Conservation (phyloP, 2,888 invertebrate genomes). For the Plagodis pulveraria region DNA sequence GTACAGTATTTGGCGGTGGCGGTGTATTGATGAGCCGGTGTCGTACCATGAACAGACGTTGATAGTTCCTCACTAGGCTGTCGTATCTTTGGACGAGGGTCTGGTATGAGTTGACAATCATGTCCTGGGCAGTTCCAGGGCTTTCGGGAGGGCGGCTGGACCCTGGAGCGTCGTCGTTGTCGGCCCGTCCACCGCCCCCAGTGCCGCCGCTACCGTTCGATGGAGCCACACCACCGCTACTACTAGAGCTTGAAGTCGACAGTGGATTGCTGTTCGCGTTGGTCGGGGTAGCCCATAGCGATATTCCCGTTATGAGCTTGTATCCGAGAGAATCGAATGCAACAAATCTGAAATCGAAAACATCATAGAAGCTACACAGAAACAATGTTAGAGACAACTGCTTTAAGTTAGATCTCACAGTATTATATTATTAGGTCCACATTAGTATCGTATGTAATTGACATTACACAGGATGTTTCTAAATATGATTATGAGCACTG, state of each 20-base stretch:
- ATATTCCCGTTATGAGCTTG: conserved; percentile 93
- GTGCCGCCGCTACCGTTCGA: conserved; percentile 43
- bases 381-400: no score
- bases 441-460: no score
- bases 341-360: conserved; percentile 87
- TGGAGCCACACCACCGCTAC: conserved; percentile 21
- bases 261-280: conserved; percentile 47
- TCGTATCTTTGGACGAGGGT: conserved; percentile 81
- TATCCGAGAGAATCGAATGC: conserved; percentile 93
- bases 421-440: no score
- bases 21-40: conserved; percentile 71
- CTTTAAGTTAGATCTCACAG: no score
- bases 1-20: conserved; percentile 73
- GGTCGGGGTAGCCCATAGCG: conserved; percentile 67
- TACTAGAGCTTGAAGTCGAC: conserved; percentile 53
- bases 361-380: no score
- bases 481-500: no score
- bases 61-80: conserved; percentile 79
- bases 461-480: no score
- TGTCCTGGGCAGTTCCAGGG: conserved; percentile 64
- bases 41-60: conserved; percentile 78
- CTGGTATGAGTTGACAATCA: conserved; percentile 79
- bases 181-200: conserved; percentile 5
- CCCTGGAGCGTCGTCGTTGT: not conserved
- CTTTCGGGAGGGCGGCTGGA: conserved; percentile 51